Conservation (phyloP, 2,888 invertebrate genomes). For the Rhopalosiphum nymphaeae region DNA sequence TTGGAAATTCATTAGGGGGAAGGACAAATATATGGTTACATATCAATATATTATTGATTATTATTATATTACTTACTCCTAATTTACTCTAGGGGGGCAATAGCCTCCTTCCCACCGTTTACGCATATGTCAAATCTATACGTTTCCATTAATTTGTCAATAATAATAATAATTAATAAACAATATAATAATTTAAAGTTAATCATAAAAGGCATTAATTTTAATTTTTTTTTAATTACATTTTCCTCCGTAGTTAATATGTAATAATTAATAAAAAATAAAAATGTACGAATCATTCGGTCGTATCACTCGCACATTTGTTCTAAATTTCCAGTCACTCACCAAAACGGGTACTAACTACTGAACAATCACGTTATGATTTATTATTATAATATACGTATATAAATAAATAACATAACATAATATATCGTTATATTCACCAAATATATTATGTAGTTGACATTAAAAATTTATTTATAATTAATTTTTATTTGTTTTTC, state of each 20-base stretch:
- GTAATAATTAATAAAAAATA: too few species aligned
- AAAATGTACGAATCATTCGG: too few species aligned
- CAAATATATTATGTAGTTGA: too few species aligned
- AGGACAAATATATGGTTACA: too few species aligned
- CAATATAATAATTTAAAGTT: not conserved
- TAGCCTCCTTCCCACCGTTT: too few species aligned
- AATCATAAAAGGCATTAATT: not conserved
- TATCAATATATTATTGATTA: too few species aligned
- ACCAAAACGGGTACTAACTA: not conserved
- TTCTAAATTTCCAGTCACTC: not conserved
- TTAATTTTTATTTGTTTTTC: not conserved
- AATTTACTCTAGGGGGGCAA: too few species aligned
- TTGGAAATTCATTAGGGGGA: too few species aligned
- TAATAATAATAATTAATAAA: not conserved
- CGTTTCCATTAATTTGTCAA: not conserved
- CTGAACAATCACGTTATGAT: not conserved
- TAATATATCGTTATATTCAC: not conserved
- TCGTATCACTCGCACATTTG: not conserved
- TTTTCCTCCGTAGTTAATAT: not conserved
- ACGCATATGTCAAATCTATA: not conserved
- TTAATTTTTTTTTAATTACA: not conserved
- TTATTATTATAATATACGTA: not conserved
- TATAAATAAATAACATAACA: not conserved
- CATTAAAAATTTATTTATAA: not conserved
- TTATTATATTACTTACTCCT: too few species aligned